phyloP scores from a whole-genome alignment of 2,797 vertebrate genomes.

The Hippocampus kuda region DNA sequence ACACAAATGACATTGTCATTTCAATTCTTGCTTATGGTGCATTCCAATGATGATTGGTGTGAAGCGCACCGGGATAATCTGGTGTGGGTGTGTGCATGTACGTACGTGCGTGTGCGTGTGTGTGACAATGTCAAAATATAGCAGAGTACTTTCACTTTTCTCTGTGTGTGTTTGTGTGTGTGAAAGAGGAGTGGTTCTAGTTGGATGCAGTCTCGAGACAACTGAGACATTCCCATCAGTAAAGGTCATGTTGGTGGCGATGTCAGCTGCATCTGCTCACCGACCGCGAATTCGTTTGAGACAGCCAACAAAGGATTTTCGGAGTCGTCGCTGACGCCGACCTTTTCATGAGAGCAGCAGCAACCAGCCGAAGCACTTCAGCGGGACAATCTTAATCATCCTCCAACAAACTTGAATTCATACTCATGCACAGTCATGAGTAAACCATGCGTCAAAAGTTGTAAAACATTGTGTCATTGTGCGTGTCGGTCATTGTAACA shows the following conservation, averaged over 20 bases:
- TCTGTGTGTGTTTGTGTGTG: neutral
- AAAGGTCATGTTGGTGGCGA: constrained; percentile 64
- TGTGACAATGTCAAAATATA: constrained; percentile 22
- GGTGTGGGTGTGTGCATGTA: constrained; percentile 7
- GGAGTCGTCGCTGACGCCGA: constrained; percentile 55
- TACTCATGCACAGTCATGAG: neutral
- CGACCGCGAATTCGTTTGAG: constrained; percentile 55
- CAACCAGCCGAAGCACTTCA: constrained; percentile 54
- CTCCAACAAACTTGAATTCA: constrained; percentile 39
- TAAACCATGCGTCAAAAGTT: neutral
- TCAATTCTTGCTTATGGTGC: constrained; percentile 11
- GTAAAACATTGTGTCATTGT: neutral
- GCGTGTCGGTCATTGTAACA: no score
- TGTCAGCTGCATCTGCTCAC: constrained; percentile 64
- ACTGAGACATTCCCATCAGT: constrained; percentile 53
- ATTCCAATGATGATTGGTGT: constrained; percentile 14
- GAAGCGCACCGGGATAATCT: neutral
- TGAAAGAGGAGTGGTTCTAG: constrained; percentile 27
- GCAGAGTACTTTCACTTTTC: constrained; percentile 19
- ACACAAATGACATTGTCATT: constrained; percentile 8
- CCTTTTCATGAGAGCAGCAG: constrained; percentile 53
- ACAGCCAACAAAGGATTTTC: constrained; percentile 60
- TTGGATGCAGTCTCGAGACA: constrained; percentile 43
- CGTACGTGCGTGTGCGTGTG: constrained; percentile 11
- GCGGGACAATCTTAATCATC: constrained; percentile 64